Base-by-base conservation (phyloP, 2,888 invertebrate species). In the Campoletis raptor region DNA sequence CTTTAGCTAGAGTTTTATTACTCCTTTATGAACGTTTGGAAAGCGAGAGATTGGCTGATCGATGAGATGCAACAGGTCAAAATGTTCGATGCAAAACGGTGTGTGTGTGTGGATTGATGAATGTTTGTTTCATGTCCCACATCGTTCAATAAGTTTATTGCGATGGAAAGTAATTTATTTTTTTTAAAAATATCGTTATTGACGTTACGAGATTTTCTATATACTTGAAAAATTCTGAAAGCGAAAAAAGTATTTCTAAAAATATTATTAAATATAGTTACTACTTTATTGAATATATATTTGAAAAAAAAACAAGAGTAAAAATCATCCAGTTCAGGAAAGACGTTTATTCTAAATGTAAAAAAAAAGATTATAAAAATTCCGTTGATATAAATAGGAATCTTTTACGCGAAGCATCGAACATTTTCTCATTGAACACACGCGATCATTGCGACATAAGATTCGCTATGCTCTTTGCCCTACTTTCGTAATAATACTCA, bases 381-480 rank as follows among this genome's bases (percentile, higher is more conserved):
- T 45, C 52, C 12, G 24, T 30, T 18, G 10, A 64, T 64, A 24
- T n/a, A 2, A 18, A 18, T 37, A 36, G 24, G n/a, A 73, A 73
- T 30, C 42, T 21, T 45, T 30, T 30, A 24, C 37, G 37, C 30
- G 18, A 54, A 42, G 37, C 15, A 61, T 76, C 45, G 45, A 70
- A 30, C n/a, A 77, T 81, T 77, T 73, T 77, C 54, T 76, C 70
- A 48, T 70, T 61, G 18, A 72, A 80, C 21, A 40, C 78, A 57
- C 74, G 24, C 54, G 52, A 70, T 52, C 18, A 61, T 86, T 82
- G 48, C 86, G 57, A 70, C 67, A 83, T 45, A 48, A 21, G 54
- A 73, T 66, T 69, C 37, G 67, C 79, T 66, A 45, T 82, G 81
- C 78, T 81, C 84, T 86, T 76, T 82, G 81, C 69, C 86, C 86